A percentile compares a stretch with the other conserved stretches of the same genome.
Conservation (phyloP, 2,888 invertebrate genomes). For the Cheilosia scutellata region DNA sequence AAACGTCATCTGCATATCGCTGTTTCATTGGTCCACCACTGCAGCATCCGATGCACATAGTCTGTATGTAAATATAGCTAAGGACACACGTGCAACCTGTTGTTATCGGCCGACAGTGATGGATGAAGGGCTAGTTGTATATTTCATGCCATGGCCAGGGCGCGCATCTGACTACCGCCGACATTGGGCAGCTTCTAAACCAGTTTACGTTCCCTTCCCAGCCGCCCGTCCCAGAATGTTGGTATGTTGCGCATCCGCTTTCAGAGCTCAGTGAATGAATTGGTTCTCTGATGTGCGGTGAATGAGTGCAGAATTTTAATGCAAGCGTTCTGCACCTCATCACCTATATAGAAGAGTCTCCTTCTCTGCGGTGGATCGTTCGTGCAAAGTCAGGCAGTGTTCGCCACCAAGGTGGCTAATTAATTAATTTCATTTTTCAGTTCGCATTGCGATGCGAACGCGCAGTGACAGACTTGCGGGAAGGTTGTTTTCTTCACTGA, state of each 20-base stretch:
- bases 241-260: conserved; percentile 74
- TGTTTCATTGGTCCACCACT: conserved; percentile 62
- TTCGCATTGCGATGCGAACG: conserved; percentile 65
- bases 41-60: conserved; percentile 43
- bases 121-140: conserved; percentile 69
- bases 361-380: conserved; percentile 44
- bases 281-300: conserved; percentile 44
- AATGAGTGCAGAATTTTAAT: conserved; percentile 74
- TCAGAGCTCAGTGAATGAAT: conserved; percentile 71
- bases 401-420: conserved; percentile 76
- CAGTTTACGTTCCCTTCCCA: conserved; percentile 35
- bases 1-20: conserved; percentile 70
- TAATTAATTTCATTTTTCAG: conserved; percentile 75
- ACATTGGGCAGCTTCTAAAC: conserved; percentile 43
- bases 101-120: conserved; percentile 74
- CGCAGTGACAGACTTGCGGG: conserved; percentile 20
- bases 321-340: conserved; percentile 42
- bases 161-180: conserved; percentile 55
- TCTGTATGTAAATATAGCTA: conserved; percentile 60
- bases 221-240: conserved; percentile 42
- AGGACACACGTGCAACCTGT: conserved; percentile 69
- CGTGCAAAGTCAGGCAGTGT: conserved; percentile 66
- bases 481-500: conserved; percentile 45
- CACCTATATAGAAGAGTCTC: conserved; percentile 23
- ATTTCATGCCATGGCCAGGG: conserved; percentile 41